Conservation (phyloP, 2,888 invertebrate genomes). For the Caenorhabditis uteleia region DNA sequence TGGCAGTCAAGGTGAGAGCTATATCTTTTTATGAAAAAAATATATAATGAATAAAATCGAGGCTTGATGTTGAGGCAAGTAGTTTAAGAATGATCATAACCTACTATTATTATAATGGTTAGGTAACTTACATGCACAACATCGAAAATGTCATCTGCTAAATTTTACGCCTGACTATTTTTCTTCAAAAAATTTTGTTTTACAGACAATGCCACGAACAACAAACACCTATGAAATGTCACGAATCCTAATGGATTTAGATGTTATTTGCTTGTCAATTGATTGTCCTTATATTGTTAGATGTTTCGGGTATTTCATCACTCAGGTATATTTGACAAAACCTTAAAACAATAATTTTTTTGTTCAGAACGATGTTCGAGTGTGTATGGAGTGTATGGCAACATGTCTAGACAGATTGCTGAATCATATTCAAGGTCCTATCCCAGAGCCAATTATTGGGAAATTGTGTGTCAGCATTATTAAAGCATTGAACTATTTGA, state of each 20-base stretch:
- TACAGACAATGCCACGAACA: conserved; percentile 84
- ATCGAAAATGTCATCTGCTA: too few relatives aligned
- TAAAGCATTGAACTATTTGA: conserved; percentile 93
- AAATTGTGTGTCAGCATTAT: conserved; percentile 97
- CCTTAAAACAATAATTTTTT: neutral
- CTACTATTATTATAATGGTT: too few relatives aligned
- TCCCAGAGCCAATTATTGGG: conserved; percentile 93
- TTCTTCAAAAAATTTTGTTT: conserved; percentile 3
- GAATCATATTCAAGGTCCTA: conserved; percentile 79
- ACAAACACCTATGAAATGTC: conserved; percentile 96
- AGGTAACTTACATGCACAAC: too few relatives aligned
- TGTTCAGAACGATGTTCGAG: conserved; percentile 84
- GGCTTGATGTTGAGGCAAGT: too few relatives aligned
- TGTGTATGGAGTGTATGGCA: conserved; percentile 99
- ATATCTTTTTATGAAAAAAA: too few relatives aligned
- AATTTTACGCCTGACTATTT: neutral
- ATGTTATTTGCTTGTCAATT: conserved; percentile 95
- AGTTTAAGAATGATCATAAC: too few relatives aligned
- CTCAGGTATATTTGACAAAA: conserved; percentile 77
- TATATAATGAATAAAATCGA: too few relatives aligned
- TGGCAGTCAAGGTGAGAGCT: conserved; percentile 69
- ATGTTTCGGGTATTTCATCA: conserved; percentile 96
- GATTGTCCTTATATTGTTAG: conserved; percentile 96
- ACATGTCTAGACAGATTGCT: conserved; percentile 96
- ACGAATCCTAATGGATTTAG: conserved; percentile 96